A percentile compares a stretch with the other conserved stretches of the same genome.
These are phyloP conservation scores for Orthonychiurus folsomi DNA, from an alignment of 2,888 invertebrate genomes.

Conservation along the genomic window DNA sequence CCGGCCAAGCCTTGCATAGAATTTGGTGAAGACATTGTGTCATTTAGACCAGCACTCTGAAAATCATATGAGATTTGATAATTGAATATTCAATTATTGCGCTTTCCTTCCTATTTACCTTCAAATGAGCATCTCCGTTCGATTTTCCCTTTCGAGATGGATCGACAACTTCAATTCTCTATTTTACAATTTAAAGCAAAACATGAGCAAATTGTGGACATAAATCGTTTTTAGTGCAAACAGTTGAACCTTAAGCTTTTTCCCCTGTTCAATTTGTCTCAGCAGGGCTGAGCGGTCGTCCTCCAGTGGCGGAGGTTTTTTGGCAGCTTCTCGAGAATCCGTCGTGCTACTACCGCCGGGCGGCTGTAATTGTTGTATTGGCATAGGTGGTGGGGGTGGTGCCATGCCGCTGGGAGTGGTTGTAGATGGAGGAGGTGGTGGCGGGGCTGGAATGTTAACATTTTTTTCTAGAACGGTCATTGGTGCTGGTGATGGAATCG, in stretches of 20 bases:
- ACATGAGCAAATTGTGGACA: too few species aligned
- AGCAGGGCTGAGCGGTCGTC: conserved; percentile 47
- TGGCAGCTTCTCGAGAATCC: conserved; percentile 36
- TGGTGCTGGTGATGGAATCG: not conserved
- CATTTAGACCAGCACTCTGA: too few species aligned
- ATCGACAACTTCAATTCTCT: too few species aligned
- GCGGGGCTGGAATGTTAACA: not conserved
- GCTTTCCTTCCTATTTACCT: too few species aligned
- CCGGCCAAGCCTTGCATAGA: not conserved
- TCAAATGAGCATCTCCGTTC: too few species aligned
- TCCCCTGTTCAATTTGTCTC: conserved; percentile 4
- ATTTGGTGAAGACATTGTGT: too few species aligned
- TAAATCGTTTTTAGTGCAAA: too few species aligned
- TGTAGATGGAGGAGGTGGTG: conserved; percentile 26
- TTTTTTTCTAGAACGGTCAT: not conserved
- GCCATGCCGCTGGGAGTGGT: conserved; percentile 26
- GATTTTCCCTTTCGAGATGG: too few species aligned
- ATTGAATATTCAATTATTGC: too few species aligned
- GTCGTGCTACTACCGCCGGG: conserved; percentile 33
- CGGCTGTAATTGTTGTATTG: conserved; percentile 37
- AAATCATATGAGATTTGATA: too few species aligned
- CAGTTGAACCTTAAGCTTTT: conserved; percentile 41
- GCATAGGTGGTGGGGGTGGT: conserved; percentile 40
- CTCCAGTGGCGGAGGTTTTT: conserved; percentile 16
- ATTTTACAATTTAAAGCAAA: too few species aligned